Evolutionary conservation across 2,888 invertebrate species (phyloP).

Genomic region (Eremobia ochroleuca): DNA sequence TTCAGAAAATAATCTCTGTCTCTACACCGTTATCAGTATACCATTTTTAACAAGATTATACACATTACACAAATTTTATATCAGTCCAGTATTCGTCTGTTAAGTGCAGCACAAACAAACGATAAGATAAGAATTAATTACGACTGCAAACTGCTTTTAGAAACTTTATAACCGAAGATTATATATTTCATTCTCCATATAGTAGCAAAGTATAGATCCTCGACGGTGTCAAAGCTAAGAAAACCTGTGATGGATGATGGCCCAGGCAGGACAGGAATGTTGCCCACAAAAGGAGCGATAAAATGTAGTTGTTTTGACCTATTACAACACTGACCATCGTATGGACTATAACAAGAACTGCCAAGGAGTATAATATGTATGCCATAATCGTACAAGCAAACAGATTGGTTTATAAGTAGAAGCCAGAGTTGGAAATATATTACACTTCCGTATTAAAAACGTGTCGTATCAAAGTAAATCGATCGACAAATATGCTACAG

Average conservation of each 20-base stretch:
- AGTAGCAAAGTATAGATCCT: background rate
- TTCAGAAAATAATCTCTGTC: background rate
- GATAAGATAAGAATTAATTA: slow-evolving; percentile 49
- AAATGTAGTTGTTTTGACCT: slow-evolving; percentile 10
- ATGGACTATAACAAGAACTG: no score
- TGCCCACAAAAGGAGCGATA: background rate
- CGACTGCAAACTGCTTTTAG: slow-evolving; percentile 12
- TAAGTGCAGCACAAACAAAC: slow-evolving; percentile 37
- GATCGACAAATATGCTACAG: background rate
- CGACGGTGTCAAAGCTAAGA: background rate
- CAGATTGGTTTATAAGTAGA: no score
- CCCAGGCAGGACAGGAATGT: background rate
- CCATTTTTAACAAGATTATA: slow-evolving; percentile 14
- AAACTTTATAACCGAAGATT: background rate
- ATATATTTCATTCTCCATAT: slow-evolving; percentile 8
- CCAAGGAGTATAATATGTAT: background rate
- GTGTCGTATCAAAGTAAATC: background rate
- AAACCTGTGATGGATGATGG: background rate
- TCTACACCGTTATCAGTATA: slow-evolving; percentile 8
- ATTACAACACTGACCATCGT: background rate
- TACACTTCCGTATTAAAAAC: background rate
- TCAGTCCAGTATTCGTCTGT: slow-evolving; percentile 32
- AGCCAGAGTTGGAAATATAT: background rate
- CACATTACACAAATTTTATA: slow-evolving; percentile 15
- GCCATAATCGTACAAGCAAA: background rate